These are phyloP conservation scores for Malacoctenus gilli DNA, from an alignment of 2,797 vertebrate species.

Conservation along the genomic window DNA sequence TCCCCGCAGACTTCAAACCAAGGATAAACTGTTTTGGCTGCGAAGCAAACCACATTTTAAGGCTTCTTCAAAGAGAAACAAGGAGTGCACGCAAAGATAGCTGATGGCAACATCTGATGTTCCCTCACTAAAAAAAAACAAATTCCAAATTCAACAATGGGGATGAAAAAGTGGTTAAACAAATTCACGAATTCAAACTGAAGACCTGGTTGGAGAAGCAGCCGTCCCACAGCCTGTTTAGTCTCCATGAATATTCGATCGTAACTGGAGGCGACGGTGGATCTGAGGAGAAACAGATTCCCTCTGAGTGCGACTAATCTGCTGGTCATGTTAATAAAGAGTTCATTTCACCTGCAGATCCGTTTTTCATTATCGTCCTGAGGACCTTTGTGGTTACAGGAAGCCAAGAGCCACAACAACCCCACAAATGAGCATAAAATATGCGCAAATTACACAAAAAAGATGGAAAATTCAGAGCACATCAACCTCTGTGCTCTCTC, in stretches of 20 bases:
- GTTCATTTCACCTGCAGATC: not conserved
- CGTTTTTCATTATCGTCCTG: not conserved
- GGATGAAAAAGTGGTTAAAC: constrained; percentile 23
- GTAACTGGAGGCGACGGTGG: not conserved
- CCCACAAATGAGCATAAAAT: too few relatives aligned
- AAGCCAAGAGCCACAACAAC: too few relatives aligned
- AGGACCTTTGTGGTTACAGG: not conserved
- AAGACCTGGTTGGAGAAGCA: constrained; percentile 9
- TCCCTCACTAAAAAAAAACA: too few relatives aligned
- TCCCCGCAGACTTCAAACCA: constrained; percentile 25
- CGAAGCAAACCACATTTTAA: constrained; percentile 4
- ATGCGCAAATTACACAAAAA: too few relatives aligned
- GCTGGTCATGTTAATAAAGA: constrained; percentile 7
- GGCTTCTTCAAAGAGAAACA: not conserved
- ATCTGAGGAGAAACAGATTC: not conserved
- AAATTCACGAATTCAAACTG: constrained; percentile 6
- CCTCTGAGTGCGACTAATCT: constrained; percentile 18
- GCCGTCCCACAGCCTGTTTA: constrained; percentile 13
- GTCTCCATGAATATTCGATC: constrained; percentile 11
- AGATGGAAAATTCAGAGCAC: too few relatives aligned
- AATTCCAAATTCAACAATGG: constrained; percentile 16
- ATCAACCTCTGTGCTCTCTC: constrained; percentile 13
- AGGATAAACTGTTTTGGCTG: constrained; percentile 26
- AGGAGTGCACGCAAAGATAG: not conserved
- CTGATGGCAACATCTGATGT: constrained; percentile 22